Evolutionary conservation across 1,140 invertebrate species (phyloP), one percentile per base, ranked within the genome.

Genomic region (Papilio machaon): DNA sequence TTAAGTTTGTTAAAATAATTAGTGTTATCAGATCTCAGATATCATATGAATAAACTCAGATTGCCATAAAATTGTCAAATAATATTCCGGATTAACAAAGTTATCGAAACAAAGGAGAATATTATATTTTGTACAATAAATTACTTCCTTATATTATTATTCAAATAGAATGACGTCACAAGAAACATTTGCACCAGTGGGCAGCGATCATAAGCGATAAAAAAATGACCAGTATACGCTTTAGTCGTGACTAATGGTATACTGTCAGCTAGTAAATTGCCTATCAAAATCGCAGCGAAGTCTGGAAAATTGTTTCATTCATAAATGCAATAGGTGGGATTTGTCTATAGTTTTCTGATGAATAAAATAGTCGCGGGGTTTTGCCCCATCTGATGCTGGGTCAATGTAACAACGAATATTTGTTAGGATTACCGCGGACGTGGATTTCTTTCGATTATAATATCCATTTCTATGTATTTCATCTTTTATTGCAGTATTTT

Each of bases 241-340:
- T 87, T 90, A 92, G 79, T 83, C 81, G 91, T 94, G 92, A 94
- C 91, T 92, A 94, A 94, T 94, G 88, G 88, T 90, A 19, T 82
- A 73, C 83, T 81, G 82, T 77, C 88, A 83, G 83, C 89, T 92
- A 91, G 89, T 89, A 94, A 94, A 94, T 94, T 89, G 92, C 88
- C 88, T 88, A 88, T 89, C 89, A 84, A 89, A 91, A 90, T 88
- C 82, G 91, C 84, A 85, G 81, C 87, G 92, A 92, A 88, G 89
- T 15, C 91, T 92, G 91, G 92, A 94, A 93, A 94, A 94, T 93
- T 93, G 91, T 94, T 92, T 92, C 90, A 91, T 93, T 92, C 89
- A 92, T 92, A 91, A 92, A 91, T 88, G 89, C 89, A 89, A 92
- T 90, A 87, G 83, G 82, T 82, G 84, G 89, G 91, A 90, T 90